Base-by-base conservation (phyloP, 2,797 vertebrate species). In the Masticophis lateralis region DNA sequence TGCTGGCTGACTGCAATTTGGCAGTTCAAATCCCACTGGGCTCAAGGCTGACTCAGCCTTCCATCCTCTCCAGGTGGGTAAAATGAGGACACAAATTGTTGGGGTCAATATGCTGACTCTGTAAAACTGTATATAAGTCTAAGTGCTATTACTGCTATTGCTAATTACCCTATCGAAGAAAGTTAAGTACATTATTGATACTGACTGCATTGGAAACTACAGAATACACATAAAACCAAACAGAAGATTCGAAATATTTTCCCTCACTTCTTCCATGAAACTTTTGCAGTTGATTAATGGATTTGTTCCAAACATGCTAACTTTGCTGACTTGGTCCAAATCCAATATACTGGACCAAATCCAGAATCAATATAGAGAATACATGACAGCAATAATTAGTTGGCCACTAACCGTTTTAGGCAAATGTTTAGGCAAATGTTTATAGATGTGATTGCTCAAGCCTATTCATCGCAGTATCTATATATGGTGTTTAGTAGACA, bases 191-290 rank as follows among this genome's bases (percentile, higher is more conserved):
- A 95, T 92, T 93, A 28, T 91, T 88, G 88, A 87, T 90, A 96
- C 93, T 97, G 94, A 27, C 60, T 95, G 47, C n/a, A 20, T 88
- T 69, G 53, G 91, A 91, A 94, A 83, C 94, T 95, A 95, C 92
- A 94, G 94, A 92, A 0, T 94, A 88, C 86, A 92, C 11, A 92
- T 93, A 37, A 69, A 93, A 92, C 53, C 90, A 90, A 83, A 90
- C 0, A 74, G 32, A 93, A 92, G 60, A 0, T 79, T 37, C 59
- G 88, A 95, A 94, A 83, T 57, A 88, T n/a, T 95, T 25, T 13
- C 2, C 56, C 57, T 37, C 1, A 4, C 11, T 66, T 92, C 47
- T 61, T 55, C 69, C 9, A 53, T 18, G 18, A 51, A 55, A 20
- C 25, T 59, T 47, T n/a, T 51, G 3, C 47, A 89, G 66, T 20